Base-by-base conservation (phyloP, 1,140 invertebrate species). In the Drosophila bifasciata region DNA sequence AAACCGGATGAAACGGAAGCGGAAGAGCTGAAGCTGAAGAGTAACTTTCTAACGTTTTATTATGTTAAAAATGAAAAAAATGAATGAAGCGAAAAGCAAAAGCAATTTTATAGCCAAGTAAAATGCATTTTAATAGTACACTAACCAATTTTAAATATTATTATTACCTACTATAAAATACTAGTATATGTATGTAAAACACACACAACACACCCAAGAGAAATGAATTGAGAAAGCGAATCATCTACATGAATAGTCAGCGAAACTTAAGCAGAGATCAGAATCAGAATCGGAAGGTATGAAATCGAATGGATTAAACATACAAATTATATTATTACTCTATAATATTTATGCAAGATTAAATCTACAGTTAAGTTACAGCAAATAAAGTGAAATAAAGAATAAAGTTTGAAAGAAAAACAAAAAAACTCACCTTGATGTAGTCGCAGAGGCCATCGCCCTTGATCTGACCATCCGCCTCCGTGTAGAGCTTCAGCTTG, bases 401-500 rank as follows among this genome's bases (percentile, higher is more conserved):
- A 69, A 57, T 69, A 76, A 76, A 76, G 72, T 69, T 69, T 58
- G 48, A 75, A 62, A 57, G 36, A 68, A n/a, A n/a, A n/a, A n/a
- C n/a, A n/a, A n/a, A n/a, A n/a, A n/a, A 77, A 55, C 92, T 92
- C 89, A 95, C 94, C 94, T 98, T 99, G 17, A 99, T 98, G 89
- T 99, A 99, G 75, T 97, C 97, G 92, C 98, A 99, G 6, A 98
- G 93, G 15, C 96, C 99, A 93, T 99, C 99, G 13, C 99, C 99
- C 93, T 99, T 99, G 9, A 97, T 93, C 72, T 95, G 93, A 3
- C 97, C 96, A 83, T 96, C 93, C 43, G 94, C 91, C 86, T 99
- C 97, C 76, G 93, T 95, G 91, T 99, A 99, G 8, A 99, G 90
- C 93, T 99, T 99, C 0, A 99, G 93, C 93, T 99, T 99, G 86